Conservation (phyloP, 1,140 invertebrate genomes). For the Drosophila subpulchrella region DNA sequence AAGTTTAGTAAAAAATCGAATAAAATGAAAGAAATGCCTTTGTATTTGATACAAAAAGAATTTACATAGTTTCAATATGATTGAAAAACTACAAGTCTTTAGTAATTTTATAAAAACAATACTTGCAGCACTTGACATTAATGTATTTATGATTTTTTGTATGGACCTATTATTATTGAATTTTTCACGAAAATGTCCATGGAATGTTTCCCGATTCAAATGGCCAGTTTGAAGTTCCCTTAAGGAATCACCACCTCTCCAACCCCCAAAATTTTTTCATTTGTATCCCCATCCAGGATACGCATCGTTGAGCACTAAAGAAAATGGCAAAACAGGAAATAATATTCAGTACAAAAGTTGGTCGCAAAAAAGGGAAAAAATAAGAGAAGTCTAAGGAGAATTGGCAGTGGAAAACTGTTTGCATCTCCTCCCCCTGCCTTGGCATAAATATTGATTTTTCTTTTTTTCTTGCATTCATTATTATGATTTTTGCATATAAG, state of each 20-base stretch:
- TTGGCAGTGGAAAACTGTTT: constrained; percentile 16
- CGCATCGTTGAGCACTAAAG: constrained; percentile 44
- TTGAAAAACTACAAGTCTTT: too few relatives aligned
- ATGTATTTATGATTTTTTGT: background rate
- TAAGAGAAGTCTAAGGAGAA: constrained; percentile 9
- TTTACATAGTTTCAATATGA: too few relatives aligned
- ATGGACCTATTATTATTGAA: background rate
- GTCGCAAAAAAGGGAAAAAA: constrained; percentile 18
- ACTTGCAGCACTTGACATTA: too few relatives aligned
- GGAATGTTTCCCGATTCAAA: background rate
- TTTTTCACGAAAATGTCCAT: background rate
- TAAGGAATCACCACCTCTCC: background rate
- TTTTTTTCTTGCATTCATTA: constrained; percentile 14
- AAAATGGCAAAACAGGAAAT: constrained; percentile 25
- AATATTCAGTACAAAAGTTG: constrained; percentile 41
- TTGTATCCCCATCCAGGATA: constrained; percentile 45
- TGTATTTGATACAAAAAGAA: too few relatives aligned
- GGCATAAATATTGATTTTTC: constrained; percentile 51
- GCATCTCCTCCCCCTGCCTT: constrained; percentile 25
- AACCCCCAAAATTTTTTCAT: constrained; percentile 2
- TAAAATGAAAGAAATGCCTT: too few relatives aligned
- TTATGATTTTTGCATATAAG: constrained; percentile 25
- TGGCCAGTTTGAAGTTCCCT: constrained; percentile 16
- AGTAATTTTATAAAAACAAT: too few relatives aligned
- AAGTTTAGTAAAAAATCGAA: too few relatives aligned